Evolutionary conservation across 2,888 invertebrate genomes (phyloP).

Genomic region (Sphaerophoria rueppellii): DNA sequence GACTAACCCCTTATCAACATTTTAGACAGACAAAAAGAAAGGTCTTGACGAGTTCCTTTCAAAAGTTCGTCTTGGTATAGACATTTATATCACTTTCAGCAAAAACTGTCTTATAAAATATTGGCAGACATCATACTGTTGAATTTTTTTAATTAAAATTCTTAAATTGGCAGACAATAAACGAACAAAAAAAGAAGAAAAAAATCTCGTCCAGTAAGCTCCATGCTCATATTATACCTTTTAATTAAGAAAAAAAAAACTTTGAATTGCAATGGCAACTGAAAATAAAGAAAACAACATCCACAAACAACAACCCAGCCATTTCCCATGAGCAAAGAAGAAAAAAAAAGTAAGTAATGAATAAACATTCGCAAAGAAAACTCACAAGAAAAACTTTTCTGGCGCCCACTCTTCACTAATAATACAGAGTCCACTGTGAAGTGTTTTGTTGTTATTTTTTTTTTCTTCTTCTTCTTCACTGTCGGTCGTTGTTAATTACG

Average conservation of each 20-base stretch:
- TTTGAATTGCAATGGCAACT: slow-evolving; percentile 5
- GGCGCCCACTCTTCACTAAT: slow-evolving; percentile 22
- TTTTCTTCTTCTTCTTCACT: neutral
- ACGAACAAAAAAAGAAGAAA: neutral
- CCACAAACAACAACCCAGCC: slow-evolving; percentile 16
- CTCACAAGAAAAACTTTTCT: slow-evolving; percentile 23
- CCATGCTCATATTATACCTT: neutral
- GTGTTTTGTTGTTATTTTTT: slow-evolving; percentile 16
- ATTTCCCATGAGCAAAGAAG: neutral
- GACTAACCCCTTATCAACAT: no score
- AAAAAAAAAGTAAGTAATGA: slow-evolving; percentile 16
- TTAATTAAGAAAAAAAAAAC: slow-evolving; percentile 14
- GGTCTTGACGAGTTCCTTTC: no score
- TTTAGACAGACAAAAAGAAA: no score
- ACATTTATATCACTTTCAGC: no score
- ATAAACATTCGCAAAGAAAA: slow-evolving; percentile 49
- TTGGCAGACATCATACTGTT: no score
- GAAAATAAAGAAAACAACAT: neutral
- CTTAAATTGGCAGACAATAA: neutral
- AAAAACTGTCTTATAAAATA: no score
- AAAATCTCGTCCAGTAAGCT: neutral
- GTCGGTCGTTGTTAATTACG: slow-evolving; percentile 10
- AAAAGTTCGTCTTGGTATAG: no score
- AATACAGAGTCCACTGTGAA: slow-evolving; percentile 21
- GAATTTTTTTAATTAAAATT: neutral